Evolutionary conservation across 2,797 vertebrate species (phyloP).

Genomic region (Aldrovandia affinis): DNA sequence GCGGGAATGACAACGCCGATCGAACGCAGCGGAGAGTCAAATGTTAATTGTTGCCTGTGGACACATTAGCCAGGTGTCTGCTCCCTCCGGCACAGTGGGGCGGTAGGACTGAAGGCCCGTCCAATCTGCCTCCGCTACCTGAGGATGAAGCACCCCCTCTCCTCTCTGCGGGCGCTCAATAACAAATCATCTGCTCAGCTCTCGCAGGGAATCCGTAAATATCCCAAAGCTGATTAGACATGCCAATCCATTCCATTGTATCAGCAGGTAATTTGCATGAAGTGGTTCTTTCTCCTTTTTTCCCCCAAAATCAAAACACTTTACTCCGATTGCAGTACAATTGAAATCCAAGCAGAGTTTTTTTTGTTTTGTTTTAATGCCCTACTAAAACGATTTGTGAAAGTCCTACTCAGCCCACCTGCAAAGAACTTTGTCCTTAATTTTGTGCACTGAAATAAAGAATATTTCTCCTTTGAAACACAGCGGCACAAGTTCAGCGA

Average conservation of each 20-base stretch:
- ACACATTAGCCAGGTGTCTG: slow-evolving; percentile 74
- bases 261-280: neutral
- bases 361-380: no score
- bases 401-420: neutral
- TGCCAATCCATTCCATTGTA: neutral
- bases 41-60: slow-evolving; percentile 67
- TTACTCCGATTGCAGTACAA: neutral
- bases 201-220: neutral
- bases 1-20: slow-evolving; percentile 57
- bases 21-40: slow-evolving; percentile 43
- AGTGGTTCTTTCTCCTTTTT: neutral
- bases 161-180: neutral
- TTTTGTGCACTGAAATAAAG: neutral
- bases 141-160: neutral
- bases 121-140: neutral
- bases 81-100: slow-evolving; percentile 42
- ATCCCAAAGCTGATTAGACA: neutral
- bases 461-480: neutral
- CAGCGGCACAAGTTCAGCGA: neutral
- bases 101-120: neutral
- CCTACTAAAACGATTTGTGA: neutral
- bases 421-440: neutral
- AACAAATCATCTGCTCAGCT: neutral
- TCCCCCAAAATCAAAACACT: neutral
- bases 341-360: neutral